A percentile compares a stretch with the other conserved stretches of the same genome.
Conservation (phyloP, 2,113 vertebrate species). For the Oreochromis niloticus region DNA sequence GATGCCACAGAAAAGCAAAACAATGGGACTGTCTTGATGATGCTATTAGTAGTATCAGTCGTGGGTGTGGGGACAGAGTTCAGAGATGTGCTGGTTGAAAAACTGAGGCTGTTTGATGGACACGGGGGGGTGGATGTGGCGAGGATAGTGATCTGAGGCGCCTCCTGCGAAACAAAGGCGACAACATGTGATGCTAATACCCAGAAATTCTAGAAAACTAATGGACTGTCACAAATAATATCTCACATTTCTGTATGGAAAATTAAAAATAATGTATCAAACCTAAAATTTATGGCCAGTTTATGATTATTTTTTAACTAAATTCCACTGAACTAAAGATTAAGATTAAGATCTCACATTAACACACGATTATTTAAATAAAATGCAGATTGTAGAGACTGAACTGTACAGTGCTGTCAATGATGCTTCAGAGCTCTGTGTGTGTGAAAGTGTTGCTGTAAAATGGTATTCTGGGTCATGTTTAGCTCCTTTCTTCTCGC, state of each 20-base stretch:
- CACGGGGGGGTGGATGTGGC: not conserved
- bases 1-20: slow-evolving; percentile 31
- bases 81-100: slow-evolving; percentile 10
- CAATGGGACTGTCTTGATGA: slow-evolving; percentile 25
- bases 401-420: not conserved
- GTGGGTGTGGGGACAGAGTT: slow-evolving; percentile 28
- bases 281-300: not conserved
- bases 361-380: not conserved
- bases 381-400: not conserved
- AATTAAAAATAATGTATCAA: not conserved
- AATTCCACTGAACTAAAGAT: not conserved
- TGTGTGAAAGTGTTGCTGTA: not conserved
- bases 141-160: not conserved
- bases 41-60: slow-evolving; percentile 24
- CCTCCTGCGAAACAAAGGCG: not conserved
- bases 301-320: not conserved
- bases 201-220: not conserved
- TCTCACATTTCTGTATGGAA: not conserved
- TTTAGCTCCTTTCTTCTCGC: not conserved
- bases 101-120: slow-evolving; percentile 23
- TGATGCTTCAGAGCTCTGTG: not conserved
- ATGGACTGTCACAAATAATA: not conserved
- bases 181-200: not conserved
- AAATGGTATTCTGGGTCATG: not conserved
- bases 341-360: not conserved